Base-by-base conservation (phyloP, 35 echinoderm and acorn worm genomes). In the Lytechinus variegatus region DNA sequence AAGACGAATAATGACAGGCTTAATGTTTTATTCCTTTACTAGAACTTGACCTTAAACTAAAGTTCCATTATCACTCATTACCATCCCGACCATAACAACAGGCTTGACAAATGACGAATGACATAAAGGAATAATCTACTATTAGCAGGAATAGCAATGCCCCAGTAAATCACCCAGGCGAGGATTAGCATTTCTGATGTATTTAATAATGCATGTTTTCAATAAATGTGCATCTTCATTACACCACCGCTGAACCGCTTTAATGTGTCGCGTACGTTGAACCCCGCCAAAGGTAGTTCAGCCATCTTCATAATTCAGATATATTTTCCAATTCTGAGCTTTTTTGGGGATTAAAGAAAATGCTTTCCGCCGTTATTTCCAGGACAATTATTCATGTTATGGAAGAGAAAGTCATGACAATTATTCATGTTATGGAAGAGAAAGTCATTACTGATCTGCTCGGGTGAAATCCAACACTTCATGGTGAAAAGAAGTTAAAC, bases 91-190 rank as follows among this genome's bases (percentile, higher is more conserved):
- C 92, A 57, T 4, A 93, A 93, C 92, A n/a, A 93, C 92, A 56
- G 92, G 28, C 92, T 57, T 93, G 92, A 93, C 92, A 93, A 93
- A 93, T 93, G 92, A 93, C 92, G 54, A 28, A 93, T 93, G 92
- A 93, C 92, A 93, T 93, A 93, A 93, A 93, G 92, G 92, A 93
- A 93, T 93, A 93, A 93, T 93, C 92, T 57, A 56, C 92, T 93
- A 93, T 93, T 93, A 93, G 54, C 54, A 27, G 28, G 54, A 93
- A 93, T 55, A 93, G 92, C 92, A 93, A 53, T 93, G 92, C 92
- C 92, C n/a, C 16, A 93, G 92, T 93, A 93, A 93, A 93, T 93
- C 92, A 93, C 92, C 92, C 88, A 90, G 54, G 92, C 92, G 27
- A n/a, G 21, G 28, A 93, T 93, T 93, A 55, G 92, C 54, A 93